A percentile compares a stretch with the other conserved stretches of the same genome.
Conservation (phyloP, 2,113 vertebrate species). For the Dendrocopos noguchii region DNA sequence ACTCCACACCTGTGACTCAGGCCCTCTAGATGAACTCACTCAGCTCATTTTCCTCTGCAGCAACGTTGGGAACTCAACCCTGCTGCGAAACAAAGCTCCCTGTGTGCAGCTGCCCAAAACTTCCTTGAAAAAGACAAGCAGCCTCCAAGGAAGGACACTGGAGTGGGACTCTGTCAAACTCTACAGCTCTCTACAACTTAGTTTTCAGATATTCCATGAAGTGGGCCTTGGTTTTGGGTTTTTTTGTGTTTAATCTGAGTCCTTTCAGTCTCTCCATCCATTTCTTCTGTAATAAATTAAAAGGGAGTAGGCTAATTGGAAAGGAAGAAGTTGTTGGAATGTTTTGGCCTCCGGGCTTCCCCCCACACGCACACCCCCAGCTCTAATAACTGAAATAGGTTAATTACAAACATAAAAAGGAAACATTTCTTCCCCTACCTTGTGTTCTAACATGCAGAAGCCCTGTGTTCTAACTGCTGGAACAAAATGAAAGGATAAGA, state of each 20-base stretch:
- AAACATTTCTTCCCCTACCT: not conserved
- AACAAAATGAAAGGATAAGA: not conserved
- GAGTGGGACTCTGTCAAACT: not conserved
- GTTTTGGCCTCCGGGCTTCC: slow-evolving; percentile 28
- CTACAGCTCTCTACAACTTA: not conserved
- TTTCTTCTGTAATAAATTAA: not conserved
- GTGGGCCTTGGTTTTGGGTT: not conserved
- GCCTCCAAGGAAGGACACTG: not conserved
- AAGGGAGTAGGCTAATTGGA: not conserved
- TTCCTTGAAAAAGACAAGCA: not conserved
- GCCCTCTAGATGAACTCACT: not conserved
- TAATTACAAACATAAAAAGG: not conserved
- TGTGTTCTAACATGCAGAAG: slow-evolving; percentile 12
- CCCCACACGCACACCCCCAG: not conserved
- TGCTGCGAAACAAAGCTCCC: not conserved
- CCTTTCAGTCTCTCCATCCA: not conserved
- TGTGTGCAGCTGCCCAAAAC: not conserved
- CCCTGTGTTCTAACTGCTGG: not conserved
- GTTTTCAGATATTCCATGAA: not conserved
- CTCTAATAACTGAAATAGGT: not conserved
- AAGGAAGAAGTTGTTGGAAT: slow-evolving; percentile 49
- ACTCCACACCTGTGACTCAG: slow-evolving; percentile 20
- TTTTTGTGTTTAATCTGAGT: not conserved
- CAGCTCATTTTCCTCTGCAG: slow-evolving; percentile 23
- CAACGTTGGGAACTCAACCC: not conserved